Evolutionary conservation across 2,797 vertebrate species (phyloP).

Genomic region (Thamnophis elegans): DNA sequence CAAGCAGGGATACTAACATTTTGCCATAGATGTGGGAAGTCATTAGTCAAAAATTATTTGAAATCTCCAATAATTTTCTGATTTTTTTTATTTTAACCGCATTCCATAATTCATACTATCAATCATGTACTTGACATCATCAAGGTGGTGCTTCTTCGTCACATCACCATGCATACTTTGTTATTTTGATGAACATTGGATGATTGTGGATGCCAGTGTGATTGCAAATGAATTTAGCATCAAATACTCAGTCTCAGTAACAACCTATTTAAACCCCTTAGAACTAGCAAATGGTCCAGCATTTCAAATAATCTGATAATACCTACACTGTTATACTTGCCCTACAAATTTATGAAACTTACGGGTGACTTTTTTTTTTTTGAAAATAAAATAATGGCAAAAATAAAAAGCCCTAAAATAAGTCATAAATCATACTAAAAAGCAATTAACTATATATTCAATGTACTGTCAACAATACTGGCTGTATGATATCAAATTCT

Average conservation of each 20-base stretch:
- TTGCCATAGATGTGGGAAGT: neutral
- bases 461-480: no score
- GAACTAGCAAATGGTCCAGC: neutral
- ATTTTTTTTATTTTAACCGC: neutral
- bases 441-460: neutral
- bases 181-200: neutral
- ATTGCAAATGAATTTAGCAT: constrained; percentile 5
- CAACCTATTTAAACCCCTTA: neutral
- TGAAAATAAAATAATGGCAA: neutral
- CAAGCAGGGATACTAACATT: neutral
- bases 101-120: neutral
- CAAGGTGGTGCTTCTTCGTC: neutral
- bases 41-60: neutral
- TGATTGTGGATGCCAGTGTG: neutral
- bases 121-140: neutral
- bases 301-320: neutral
- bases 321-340: neutral
- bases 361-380: neutral
- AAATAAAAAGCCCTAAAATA: neutral
- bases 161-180: neutral
- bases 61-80: neutral
- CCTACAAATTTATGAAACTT: neutral
- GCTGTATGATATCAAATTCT: no score
- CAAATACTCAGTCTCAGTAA: neutral
- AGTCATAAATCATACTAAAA: neutral